A percentile compares a stretch with the other conserved stretches of the same genome.
Evolutionary conservation across 2,113 vertebrate genomes (phyloP).

Genomic region (Lynx canadensis): DNA sequence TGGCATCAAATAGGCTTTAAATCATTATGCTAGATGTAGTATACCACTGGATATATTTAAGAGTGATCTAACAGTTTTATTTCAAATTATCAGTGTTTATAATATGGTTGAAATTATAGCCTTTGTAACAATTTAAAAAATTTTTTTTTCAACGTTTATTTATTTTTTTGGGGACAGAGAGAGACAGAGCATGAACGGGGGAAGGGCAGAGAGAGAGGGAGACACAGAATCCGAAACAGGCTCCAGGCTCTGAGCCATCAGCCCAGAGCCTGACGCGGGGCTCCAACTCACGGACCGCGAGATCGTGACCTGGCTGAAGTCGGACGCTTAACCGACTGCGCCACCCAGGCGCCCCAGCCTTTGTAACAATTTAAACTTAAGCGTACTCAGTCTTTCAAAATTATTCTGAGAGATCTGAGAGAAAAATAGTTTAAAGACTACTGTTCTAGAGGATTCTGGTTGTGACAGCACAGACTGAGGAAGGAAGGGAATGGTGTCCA

Average conservation of each 20-base stretch:
- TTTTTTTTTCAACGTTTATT: too few relatives aligned
- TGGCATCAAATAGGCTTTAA: not conserved
- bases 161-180: too few relatives aligned
- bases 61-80: slow-evolving; percentile 38
- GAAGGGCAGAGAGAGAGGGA: too few relatives aligned
- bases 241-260: too few relatives aligned
- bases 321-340: too few relatives aligned
- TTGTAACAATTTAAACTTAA: slow-evolving; percentile 52
- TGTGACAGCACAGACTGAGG: not conserved
- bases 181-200: too few relatives aligned
- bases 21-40: not conserved
- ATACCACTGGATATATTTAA: slow-evolving; percentile 4
- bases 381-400: not conserved
- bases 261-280: too few relatives aligned
- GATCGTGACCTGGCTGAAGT: too few relatives aligned
- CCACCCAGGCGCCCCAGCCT: too few relatives aligned
- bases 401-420: not conserved
- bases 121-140: slow-evolving; percentile 56
- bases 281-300: too few relatives aligned
- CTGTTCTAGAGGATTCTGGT: not conserved
- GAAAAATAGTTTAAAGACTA: not conserved
- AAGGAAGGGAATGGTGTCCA: not conserved
- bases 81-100: slow-evolving; percentile 12
- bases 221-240: too few relatives aligned
- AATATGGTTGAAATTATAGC: not conserved